Evolutionary conservation across 2,113 vertebrate genomes (phyloP), one percentile per base, ranked within the genome.

Genomic region (Junco hyemalis): DNA sequence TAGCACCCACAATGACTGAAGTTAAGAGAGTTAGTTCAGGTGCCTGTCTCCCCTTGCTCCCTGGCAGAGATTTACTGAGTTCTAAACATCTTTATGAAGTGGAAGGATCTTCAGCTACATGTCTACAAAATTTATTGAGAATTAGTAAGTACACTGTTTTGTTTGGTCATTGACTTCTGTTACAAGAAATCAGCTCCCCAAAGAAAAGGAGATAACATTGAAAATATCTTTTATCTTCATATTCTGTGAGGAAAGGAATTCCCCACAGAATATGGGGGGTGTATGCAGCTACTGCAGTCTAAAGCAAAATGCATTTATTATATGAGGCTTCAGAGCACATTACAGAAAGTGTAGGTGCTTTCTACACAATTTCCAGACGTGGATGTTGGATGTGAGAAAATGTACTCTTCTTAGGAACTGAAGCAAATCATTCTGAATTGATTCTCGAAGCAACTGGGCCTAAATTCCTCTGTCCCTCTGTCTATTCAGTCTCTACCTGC

Each of bases 11-110:
- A 86, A 19, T 45, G 72, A 36, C 21, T 72, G n/a, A 59, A 77
- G 70, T 71, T 51, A 65, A 64, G 54, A 59, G 44, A 86, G 64
- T 84, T 94, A 53, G 73, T 54, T 95, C 88, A 96, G 92, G 82
- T 95, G 90, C 61, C 64, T 64, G 56, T 74, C 59, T 81, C 60
- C 44, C 24, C 28, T 80, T 66, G 29, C 2, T 11, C 74, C 26
- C 54, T 51, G 56, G 51, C 35, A 6, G 31, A 71, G 20, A 14
- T 81, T 83, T 74, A 40, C 31, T 51, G 38, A 81, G 70, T 94
- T 64, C 63, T 86, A 48, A 79, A 91, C 31, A 84, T 20, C 42
- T 59, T 83, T 66, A 47, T 60, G 81, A 83, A 56, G 22, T 68
- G 53, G 21, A 79, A 84, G 20, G 85, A 68, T 59, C 24, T 84